Evolutionary conservation across 1,140 invertebrate genomes (phyloP), one percentile per base, ranked within the genome.

Genomic region (Camponotus vicinus): DNA sequence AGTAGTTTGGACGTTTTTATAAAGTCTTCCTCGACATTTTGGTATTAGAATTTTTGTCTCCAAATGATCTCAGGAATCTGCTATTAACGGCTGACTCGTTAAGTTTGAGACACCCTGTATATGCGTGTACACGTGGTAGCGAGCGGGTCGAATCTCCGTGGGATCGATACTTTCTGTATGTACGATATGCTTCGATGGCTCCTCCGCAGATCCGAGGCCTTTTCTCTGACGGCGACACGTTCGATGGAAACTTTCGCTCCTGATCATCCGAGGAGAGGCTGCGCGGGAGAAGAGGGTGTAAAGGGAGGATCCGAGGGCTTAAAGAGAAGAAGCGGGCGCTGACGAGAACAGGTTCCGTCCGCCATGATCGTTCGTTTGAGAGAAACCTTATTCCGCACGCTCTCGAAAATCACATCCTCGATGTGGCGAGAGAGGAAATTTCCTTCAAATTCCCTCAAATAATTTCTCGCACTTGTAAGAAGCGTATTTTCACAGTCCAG

Each of bases 151-250:
- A 70, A 34, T 64, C 52, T 70, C 8, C 21, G 66, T 21, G 71
- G 61, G 55, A 73, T 79, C 86, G 84, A 86, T 89, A 84, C 85
- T 86, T 59, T 70, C 69, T 75, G 32, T 77, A 66, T 64, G 78
- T 59, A 77, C 73, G 82, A 86, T 89, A 87, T 78, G 85, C 66
- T 86, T 37, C 76, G 61, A 15, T 37, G 57, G 49, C 61, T 76
- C 32, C 71, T 77, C 42, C 37, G 32, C 8, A 27, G 73, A 85
- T 32, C 42, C 69, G 59, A 80, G 42, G 49, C 11, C 49, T 78
- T 49, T 49, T 37, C 42, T 61, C 13, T 3, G 34, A 27, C 5
- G n/a, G n/a, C 27, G 18, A 52, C n/a, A 63, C 9, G 21, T 85
- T 71, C 64, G 18, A 3, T 15, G 52, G 70, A 76, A 73, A 87